phyloP scores from a whole-genome alignment of 2,113 vertebrate species.

The Tetrax tetrax region DNA sequence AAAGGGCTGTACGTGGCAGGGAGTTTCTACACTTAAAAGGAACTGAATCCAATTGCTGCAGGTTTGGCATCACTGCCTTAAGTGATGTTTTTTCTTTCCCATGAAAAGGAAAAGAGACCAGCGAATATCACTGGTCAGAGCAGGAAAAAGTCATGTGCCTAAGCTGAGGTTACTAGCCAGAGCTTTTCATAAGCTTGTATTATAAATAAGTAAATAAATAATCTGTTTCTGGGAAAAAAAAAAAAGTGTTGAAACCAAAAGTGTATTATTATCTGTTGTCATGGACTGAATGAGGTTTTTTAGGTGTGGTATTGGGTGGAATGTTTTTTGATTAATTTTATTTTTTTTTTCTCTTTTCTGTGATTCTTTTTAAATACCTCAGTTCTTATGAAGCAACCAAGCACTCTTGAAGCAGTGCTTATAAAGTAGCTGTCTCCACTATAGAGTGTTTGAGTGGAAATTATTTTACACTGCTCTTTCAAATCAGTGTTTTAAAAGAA shows the following conservation, averaged over 20 bases:
- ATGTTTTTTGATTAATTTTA: not conserved
- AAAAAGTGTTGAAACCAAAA: not conserved
- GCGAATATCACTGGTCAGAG: not conserved
- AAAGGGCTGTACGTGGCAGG: not conserved
- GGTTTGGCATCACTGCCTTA: not conserved
- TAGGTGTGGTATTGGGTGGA: not conserved
- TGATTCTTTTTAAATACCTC: not conserved
- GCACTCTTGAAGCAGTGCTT: not conserved
- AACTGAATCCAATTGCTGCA: not conserved
- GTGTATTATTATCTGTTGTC: not conserved
- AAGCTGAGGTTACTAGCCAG: not conserved
- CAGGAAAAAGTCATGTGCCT: not conserved
- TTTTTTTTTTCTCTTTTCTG: not conserved
- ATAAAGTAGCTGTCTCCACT: not conserved
- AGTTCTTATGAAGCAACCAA: not conserved
- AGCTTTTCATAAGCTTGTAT: not conserved
- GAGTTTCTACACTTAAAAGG: not conserved
- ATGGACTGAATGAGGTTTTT: not conserved
- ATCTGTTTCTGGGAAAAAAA: not conserved
- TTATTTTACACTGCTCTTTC: not conserved
- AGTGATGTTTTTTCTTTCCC: not conserved
- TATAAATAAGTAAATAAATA: too few species aligned
- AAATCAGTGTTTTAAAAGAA: not conserved
- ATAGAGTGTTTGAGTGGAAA: not conserved
- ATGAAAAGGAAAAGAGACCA: not conserved